Conservation (phyloP, 1,140 invertebrate species). For the Colletes gigas region DNA sequence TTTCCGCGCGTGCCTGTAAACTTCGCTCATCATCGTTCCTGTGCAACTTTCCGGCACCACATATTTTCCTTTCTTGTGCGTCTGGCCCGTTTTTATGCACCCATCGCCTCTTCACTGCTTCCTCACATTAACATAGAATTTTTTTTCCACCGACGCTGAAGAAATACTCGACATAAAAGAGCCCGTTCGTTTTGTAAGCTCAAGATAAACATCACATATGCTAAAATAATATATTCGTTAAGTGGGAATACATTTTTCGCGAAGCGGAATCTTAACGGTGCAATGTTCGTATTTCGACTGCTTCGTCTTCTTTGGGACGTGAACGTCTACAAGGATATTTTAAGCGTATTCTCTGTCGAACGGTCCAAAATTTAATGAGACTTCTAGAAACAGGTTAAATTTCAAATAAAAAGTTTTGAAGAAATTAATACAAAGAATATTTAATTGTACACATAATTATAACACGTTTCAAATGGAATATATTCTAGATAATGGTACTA, state of each 20-base stretch:
- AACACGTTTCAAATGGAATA: no score
- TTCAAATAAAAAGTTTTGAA: no score
- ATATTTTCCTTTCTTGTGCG: slow-evolving; percentile 12
- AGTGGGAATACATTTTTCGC: background rate
- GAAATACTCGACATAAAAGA: background rate
- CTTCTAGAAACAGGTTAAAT: no score
- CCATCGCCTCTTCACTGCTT: slow-evolving; percentile 9
- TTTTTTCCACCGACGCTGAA: background rate
- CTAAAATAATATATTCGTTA: background rate
- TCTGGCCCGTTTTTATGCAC: slow-evolving; percentile 7
- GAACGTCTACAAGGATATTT: no score
- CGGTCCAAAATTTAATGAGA: no score
- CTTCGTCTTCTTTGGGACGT: no score
- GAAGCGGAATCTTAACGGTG: background rate
- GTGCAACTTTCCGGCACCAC: slow-evolving; percentile 13
- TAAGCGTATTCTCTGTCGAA: no score
- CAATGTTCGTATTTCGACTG: no score
- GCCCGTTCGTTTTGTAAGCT: no score
- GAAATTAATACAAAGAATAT: no score
- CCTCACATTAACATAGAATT: slow-evolving; percentile 34
- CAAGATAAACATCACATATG: background rate
- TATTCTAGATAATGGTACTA: no score
- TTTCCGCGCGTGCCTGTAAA: slow-evolving; percentile 12
- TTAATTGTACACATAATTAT: no score
- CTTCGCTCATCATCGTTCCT: slow-evolving; percentile 32